Evolutionary conservation across 2,888 invertebrate genomes (phyloP), one percentile per base, ranked within the genome.

Genomic region (Agrotis clavis): DNA sequence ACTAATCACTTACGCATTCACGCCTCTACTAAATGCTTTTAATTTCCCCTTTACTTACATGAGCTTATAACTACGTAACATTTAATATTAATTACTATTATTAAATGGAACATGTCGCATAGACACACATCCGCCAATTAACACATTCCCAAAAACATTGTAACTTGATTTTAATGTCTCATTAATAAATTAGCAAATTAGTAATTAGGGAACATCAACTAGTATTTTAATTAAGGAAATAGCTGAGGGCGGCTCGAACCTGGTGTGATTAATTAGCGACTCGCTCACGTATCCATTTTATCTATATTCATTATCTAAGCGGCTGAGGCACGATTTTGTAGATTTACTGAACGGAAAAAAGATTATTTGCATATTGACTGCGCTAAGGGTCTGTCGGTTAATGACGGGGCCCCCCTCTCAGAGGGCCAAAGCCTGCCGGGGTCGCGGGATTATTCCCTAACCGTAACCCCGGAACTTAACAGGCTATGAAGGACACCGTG

Each of bases 241-340:
- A 81, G 87, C 80, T 73, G 81, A 75, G 78, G 83, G 84, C 81
- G 84, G 80, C 51, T 74, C 13, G 77, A 54, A 66, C 72, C 77
- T 79, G 78, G 87, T 86, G 92, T 92, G 92, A 94, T 94, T 94
- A 94, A 94, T 94, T 93, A 92, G 92, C 86, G 87, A 84, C 77
- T 89, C 77, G 90, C 91, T 91, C 91, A 90, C 91, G 92, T 91
- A 90, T 79, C 81, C 84, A 73, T 74, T 77, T 90, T 93, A 94
- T 94, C 94, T 92, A 72, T 81, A 84, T 89, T 91, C 92, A 92
- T 94, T 94, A 94, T 94, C 94, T 93, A 93, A 90, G 90, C 91
- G 82, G 83, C 65, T 76, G 86, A 88, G 90, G 92, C 93, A 93
- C 93, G 94, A 94, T 92, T 93, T 90, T 89, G 90, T 89, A 91